Evolutionary conservation across 1,140 invertebrate species (phyloP).

Genomic region (Nasonia vitripennis): DNA sequence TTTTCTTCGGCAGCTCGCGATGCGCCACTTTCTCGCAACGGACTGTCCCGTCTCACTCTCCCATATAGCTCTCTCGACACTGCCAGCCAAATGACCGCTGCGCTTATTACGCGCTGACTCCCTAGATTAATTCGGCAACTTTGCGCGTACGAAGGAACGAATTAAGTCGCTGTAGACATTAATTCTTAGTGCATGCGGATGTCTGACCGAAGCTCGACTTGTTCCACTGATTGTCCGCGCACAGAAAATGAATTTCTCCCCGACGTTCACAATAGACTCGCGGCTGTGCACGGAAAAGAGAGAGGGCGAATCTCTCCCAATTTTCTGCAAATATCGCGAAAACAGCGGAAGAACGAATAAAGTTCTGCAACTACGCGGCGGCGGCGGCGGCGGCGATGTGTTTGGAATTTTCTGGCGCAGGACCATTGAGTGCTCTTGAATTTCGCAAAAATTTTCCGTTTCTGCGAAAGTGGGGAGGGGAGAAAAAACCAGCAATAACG

Average conservation of each 20-base stretch:
- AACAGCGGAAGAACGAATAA: conserved; percentile 38
- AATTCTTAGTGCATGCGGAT: neutral
- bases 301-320: conserved; percentile 14
- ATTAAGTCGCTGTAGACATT: neutral
- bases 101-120: neutral
- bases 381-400: neutral
- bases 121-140: neutral
- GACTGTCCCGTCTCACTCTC: too few relatives aligned
- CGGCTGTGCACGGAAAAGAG: neutral
- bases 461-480: neutral
- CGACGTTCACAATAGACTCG: neutral
- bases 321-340: conserved; percentile 41
- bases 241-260: neutral
- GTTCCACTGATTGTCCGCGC: neutral
- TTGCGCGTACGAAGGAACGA: neutral
- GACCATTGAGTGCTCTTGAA: conserved; percentile 37
- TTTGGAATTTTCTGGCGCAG: conserved; percentile 41
- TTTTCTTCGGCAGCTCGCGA: neutral
- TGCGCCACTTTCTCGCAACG: neutral
- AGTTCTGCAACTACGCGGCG: conserved; percentile 16
- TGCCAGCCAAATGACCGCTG: neutral
- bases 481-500: neutral
- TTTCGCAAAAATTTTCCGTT: conserved; percentile 41
- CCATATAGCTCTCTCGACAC: too few relatives aligned
- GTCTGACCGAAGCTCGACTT: neutral